phyloP scores from a whole-genome alignment of 2,113 vertebrate species.

The Petaurus breviceps region DNA sequence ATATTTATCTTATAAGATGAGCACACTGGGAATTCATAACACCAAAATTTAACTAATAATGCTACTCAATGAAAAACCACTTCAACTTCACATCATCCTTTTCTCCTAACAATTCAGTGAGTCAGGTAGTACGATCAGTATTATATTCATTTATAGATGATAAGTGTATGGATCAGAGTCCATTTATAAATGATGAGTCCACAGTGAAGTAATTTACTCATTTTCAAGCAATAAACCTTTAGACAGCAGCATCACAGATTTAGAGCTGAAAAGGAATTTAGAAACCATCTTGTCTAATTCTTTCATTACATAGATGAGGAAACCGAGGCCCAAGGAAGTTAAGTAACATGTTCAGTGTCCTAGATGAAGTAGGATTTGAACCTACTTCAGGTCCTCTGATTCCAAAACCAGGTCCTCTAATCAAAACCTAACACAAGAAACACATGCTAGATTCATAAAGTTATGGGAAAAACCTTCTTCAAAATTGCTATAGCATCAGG shows the following conservation, averaged over 20 bases:
- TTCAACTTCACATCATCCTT: neutral
- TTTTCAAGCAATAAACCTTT: neutral
- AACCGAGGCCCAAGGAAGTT: constrained; percentile 11
- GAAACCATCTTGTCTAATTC: neutral
- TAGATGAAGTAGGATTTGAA: neutral
- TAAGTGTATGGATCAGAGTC: neutral
- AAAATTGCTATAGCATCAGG: neutral
- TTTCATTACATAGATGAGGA: constrained; percentile 1
- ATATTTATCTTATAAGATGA: neutral
- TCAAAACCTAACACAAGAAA: neutral
- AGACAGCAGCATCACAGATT: too few relatives aligned
- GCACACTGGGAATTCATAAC: neutral
- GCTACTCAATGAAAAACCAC: neutral
- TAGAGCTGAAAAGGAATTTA: neutral
- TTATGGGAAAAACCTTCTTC: neutral
- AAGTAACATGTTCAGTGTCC: neutral
- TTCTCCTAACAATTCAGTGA: neutral
- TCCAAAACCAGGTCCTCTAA: neutral
- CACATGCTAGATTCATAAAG: neutral
- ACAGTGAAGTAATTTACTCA: neutral
- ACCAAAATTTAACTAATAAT: neutral
- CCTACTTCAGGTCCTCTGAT: neutral
- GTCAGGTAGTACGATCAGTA: neutral
- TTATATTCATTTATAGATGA: neutral
- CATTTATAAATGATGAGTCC: neutral